phyloP scores from a whole-genome alignment of 2,888 invertebrate species.

The Orthosia incerta region DNA sequence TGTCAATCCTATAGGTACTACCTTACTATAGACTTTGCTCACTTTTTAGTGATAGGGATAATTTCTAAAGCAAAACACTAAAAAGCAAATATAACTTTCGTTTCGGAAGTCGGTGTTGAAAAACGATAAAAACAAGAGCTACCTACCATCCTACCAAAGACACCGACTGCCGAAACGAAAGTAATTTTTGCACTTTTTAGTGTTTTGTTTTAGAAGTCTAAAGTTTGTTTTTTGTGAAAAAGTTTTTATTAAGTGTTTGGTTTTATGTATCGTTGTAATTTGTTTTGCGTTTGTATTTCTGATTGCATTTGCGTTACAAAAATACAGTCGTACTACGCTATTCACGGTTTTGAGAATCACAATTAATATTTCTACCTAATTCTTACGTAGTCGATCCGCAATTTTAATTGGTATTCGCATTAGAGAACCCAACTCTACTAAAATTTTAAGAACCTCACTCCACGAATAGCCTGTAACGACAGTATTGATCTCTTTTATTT shows the following conservation, averaged over 20 bases:
- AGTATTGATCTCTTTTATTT: conserved; percentile 37
- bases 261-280: background rate
- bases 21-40: no score
- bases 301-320: conserved; percentile 16
- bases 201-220: no score
- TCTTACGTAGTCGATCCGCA: background rate
- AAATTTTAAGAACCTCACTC: background rate
- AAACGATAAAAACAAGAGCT: no score
- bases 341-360: conserved; percentile 3
- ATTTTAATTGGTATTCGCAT: background rate
- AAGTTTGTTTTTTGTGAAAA: background rate
- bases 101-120: no score
- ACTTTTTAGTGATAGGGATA: no score
- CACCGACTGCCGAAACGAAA: no score
- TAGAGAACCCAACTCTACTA: no score
- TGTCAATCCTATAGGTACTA: no score
- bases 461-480: conserved; percentile 15
- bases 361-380: background rate
- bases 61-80: no score
- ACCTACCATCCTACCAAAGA: no score
- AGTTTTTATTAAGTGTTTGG: conserved; percentile 13
- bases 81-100: no score
- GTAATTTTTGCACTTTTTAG: no score
- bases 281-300: background rate
- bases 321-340: conserved; percentile 16